A percentile compares a stretch with the other conserved stretches of the same genome.
These are phyloP conservation scores for Neomonachus schauinslandi DNA, from an alignment of 2,113 vertebrate genomes.

Conservation along the genomic window DNA sequence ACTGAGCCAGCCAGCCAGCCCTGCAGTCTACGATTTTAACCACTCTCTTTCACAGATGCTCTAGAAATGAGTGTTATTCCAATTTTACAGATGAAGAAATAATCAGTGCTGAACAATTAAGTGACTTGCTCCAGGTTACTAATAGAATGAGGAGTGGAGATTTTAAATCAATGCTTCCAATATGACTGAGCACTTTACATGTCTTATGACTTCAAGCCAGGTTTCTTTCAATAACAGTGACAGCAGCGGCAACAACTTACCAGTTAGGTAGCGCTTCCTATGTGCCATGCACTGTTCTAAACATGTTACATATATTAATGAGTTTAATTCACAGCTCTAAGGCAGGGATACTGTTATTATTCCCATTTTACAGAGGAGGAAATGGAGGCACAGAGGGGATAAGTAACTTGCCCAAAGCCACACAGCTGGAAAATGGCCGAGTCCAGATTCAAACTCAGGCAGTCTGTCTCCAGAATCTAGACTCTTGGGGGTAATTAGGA, in stretches of 20 bases:
- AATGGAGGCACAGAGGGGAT: not conserved
- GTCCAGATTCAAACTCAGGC: not conserved
- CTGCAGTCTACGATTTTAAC: not conserved
- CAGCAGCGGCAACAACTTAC: not conserved
- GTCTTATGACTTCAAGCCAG: not conserved
- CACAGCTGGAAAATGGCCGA: not conserved
- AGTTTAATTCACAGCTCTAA: not conserved
- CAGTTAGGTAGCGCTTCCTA: not conserved
- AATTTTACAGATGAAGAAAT: not conserved
- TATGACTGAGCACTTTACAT: not conserved
- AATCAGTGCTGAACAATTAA: not conserved
- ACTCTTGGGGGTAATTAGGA: not conserved
- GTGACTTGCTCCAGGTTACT: not conserved
- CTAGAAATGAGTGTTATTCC: not conserved
- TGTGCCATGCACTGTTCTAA: not conserved
- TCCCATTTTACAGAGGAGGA: not conserved
- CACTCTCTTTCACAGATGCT: not conserved
- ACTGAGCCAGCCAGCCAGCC: not conserved
- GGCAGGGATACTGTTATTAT: not conserved
- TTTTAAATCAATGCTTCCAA: not conserved
- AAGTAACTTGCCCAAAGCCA: not conserved
- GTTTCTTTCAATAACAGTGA: not conserved
- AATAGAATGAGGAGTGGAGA: not conserved
- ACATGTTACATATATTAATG: not conserved
- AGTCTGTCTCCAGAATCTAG: not conserved